A percentile compares a stretch with the other conserved stretches of the same genome.
phyloP scores from a whole-genome alignment of 2,797 vertebrate species.

The Myiotriccus ornatus region DNA sequence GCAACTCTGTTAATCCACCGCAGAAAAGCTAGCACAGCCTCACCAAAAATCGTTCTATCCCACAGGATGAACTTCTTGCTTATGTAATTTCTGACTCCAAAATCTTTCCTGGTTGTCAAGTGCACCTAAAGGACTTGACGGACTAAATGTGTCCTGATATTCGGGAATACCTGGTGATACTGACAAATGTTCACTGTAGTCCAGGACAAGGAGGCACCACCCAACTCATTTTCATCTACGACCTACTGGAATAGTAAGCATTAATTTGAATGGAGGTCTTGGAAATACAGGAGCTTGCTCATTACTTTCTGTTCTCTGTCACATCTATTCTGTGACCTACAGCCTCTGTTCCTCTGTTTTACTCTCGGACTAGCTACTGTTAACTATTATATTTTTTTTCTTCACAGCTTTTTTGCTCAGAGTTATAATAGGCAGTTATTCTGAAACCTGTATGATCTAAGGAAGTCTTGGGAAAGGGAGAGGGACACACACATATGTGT shows the following conservation, averaged over 20 bases:
- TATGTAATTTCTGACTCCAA: neutral
- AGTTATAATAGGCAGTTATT: constrained; percentile 58
- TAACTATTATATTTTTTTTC: constrained; percentile 58
- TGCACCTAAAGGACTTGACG: neutral
- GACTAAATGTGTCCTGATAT: neutral
- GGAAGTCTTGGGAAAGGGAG: neutral
- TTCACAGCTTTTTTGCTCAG: neutral
- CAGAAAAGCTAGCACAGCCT: neutral
- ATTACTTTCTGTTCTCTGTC: constrained; percentile 62
- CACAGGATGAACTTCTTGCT: neutral
- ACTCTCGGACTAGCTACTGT: constrained; percentile 37
- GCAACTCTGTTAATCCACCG: neutral
- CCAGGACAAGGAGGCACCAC: neutral
- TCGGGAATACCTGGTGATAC: neutral
- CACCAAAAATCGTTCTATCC: neutral
- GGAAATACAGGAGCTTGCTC: constrained; percentile 37
- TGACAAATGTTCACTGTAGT: constrained; percentile 13
- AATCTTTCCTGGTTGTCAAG: neutral
- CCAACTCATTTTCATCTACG: constrained; percentile 9
- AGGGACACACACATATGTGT: neutral
- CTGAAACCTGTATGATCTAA: neutral
- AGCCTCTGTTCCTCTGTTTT: constrained; percentile 63
- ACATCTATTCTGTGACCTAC: constrained; percentile 61
- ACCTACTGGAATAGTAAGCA: neutral
- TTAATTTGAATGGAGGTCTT: constrained; percentile 62